Conservation (phyloP, 2,113 vertebrate genomes). For the Pelodiscus sinensis region DNA sequence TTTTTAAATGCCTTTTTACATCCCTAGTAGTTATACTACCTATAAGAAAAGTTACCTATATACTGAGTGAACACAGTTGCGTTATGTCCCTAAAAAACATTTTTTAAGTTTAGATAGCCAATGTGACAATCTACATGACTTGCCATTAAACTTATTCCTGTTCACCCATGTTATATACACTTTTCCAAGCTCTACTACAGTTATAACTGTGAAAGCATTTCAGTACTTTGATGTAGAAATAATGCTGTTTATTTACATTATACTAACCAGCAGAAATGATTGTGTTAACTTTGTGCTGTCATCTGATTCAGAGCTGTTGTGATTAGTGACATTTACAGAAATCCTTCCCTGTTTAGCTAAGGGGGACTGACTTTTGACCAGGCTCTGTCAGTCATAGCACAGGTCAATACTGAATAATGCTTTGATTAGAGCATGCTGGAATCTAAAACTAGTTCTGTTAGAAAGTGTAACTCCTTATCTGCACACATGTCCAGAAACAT, state of each 20-base stretch:
- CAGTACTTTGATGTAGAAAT: background rate
- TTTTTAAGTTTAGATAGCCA: background rate
- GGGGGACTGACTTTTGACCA: background rate
- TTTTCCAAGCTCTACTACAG: background rate
- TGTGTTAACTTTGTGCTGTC: rapidly evolving
- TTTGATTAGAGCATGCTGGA: background rate
- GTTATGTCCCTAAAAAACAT: background rate
- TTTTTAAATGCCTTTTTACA: no score
- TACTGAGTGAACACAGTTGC: background rate
- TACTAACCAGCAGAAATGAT: background rate
- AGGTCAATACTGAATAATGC: background rate
- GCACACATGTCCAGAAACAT: background rate
- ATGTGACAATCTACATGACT: no score
- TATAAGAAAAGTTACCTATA: background rate
- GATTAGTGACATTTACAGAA: background rate
- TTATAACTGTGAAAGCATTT: background rate
- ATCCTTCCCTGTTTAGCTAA: background rate
- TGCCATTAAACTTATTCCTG: no score
- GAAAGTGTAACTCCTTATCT: background rate
- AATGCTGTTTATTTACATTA: background rate
- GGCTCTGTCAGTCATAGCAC: background rate
- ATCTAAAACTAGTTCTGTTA: background rate
- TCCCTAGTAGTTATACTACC: background rate
- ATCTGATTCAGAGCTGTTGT: background rate
- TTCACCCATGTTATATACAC: background rate